These are phyloP conservation scores for Melikaiella ostensackeni DNA, from an alignment of 2,888 invertebrate species.

Conservation along the genomic window DNA sequence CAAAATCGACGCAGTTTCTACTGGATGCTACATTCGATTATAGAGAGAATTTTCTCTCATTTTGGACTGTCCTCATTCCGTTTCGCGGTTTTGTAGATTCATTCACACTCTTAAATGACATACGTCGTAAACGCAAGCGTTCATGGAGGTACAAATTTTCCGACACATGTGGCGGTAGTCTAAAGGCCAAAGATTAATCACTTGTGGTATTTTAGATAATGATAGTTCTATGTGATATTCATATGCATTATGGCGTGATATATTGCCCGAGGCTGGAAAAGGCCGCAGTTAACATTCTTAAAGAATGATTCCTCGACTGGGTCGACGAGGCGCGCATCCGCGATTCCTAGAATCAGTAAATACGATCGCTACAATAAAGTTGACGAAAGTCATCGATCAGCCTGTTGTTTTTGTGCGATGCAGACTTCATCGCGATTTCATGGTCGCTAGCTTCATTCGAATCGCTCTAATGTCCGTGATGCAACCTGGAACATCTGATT, in stretches of 20 bases:
- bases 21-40: neutral
- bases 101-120: slow-evolving; percentile 8
- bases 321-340: slow-evolving; percentile 48
- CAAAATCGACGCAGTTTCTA: neutral
- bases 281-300: slow-evolving; percentile 60
- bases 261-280: slow-evolving; percentile 55
- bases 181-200: slow-evolving; percentile 63
- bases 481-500: slow-evolving; percentile 20
- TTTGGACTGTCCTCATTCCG: neutral
- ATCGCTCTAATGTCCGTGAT: slow-evolving; percentile 7
- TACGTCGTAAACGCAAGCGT: slow-evolving; percentile 1
- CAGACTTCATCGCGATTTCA: slow-evolving; percentile 21
- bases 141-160: slow-evolving; percentile 29
- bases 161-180: slow-evolving; percentile 49
- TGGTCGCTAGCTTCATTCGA: slow-evolving; percentile 11
- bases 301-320: slow-evolving; percentile 55
- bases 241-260: slow-evolving; percentile 59
- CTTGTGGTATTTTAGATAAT: slow-evolving; percentile 62
- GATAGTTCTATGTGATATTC: slow-evolving; percentile 59
- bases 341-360: slow-evolving; percentile 53
- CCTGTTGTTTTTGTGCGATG: slow-evolving; percentile 25
- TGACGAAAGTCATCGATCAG: slow-evolving; percentile 51
- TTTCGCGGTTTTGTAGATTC: slow-evolving; percentile 4
- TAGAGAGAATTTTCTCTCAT: neutral
- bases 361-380: slow-evolving; percentile 42